phyloP scores from a whole-genome alignment of 2,797 vertebrate genomes.

The Heteromormyrus szaboi region DNA sequence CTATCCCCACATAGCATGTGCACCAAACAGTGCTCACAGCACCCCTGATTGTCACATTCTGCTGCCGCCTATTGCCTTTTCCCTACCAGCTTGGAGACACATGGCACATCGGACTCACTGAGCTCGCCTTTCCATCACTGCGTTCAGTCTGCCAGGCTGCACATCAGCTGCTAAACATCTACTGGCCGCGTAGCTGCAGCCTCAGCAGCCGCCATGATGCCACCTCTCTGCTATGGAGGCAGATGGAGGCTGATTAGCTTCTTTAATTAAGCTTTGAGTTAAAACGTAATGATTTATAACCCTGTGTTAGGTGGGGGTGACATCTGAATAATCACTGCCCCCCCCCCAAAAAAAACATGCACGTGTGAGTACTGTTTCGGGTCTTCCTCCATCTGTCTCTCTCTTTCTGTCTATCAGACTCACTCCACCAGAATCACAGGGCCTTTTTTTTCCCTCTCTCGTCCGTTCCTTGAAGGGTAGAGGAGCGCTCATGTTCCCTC shows the following conservation, averaged over 20 bases:
- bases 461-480: background rate
- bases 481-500: background rate
- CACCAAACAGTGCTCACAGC: background rate
- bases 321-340: background rate
- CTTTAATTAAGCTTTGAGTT: background rate
- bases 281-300: background rate
- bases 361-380: no score
- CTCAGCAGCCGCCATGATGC: background rate
- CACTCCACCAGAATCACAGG: background rate
- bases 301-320: background rate
- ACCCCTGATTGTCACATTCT: background rate
- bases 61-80: background rate
- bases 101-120: background rate
- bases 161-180: background rate
- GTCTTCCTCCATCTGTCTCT: background rate
- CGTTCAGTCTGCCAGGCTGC: background rate
- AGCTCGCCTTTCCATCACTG: background rate
- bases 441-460: background rate
- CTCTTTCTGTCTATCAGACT: background rate
- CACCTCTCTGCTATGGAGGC: background rate
- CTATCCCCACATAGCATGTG: background rate
- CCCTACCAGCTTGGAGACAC: background rate
- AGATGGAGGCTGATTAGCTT: background rate
- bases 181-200: background rate
- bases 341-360: background rate